Conservation (phyloP, 64 coral and sea anemone genomes). For the Hydrozoanthus tunicans region DNA sequence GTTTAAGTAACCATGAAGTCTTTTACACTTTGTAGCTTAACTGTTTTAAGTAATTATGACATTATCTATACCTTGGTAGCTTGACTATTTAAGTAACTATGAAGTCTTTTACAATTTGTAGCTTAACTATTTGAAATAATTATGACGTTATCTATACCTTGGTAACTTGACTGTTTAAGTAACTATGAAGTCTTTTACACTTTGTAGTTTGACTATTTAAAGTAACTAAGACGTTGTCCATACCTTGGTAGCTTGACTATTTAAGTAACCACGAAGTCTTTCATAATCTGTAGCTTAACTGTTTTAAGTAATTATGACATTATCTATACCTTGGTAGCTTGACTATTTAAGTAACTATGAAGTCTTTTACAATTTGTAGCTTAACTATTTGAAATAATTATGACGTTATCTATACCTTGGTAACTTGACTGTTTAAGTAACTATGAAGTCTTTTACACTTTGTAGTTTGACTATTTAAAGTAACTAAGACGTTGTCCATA, state of each 20-base stretch:
- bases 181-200: too few relatives aligned
- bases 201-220: too few relatives aligned
- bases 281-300: too few relatives aligned
- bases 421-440: slow-evolving; percentile 65
- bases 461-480: too few relatives aligned
- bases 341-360: slow-evolving; percentile 50
- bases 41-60: neutral
- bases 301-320: neutral
- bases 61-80: slow-evolving; percentile 69
- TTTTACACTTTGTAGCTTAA: too few relatives aligned
- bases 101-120: too few relatives aligned
- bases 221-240: neutral
- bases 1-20: slow-evolving; percentile 12
- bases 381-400: neutral
- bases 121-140: neutral
- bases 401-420: slow-evolving; percentile 69
- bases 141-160: slow-evolving; percentile 54
- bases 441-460: too few relatives aligned
- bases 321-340: slow-evolving; percentile 74
- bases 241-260: too few relatives aligned
- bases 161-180: slow-evolving; percentile 75
- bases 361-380: too few relatives aligned
- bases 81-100: slow-evolving; percentile 60
- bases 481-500: neutral
- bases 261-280: neutral